Conservation (phyloP, 92 coral and sea anemone species). For the Isaurus tuberculatus region DNA sequence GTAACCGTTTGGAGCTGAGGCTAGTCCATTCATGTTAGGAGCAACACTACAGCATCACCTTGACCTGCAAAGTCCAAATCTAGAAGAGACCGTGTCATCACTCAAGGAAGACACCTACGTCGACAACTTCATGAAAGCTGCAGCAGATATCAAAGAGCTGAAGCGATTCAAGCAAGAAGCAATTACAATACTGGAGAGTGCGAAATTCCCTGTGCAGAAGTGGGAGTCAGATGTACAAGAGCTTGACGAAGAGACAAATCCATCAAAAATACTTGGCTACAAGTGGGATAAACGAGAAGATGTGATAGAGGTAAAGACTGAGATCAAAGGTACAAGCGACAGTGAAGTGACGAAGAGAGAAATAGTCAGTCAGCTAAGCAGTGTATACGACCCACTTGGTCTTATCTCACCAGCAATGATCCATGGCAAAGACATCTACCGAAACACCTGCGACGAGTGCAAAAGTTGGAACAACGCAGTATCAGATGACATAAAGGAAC, state of each 20-base stretch:
- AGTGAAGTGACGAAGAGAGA: conserved; percentile 1
- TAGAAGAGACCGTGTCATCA: conserved; percentile 40
- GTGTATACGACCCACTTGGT: conserved; percentile 45
- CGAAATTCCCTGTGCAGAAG: conserved; percentile 31
- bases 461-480: conserved; percentile 33
- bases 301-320: not conserved
- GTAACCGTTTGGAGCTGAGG: conserved; percentile 68
- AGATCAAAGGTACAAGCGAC: not conserved
- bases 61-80: not conserved
- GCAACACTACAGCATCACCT: conserved; percentile 1
- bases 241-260: conserved; percentile 20
- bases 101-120: conserved; percentile 53
- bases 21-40: conserved; percentile 27
- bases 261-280: conserved; percentile 23
- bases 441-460: conserved; percentile 18
- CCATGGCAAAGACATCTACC: conserved; percentile 4
- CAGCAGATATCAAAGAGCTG: conserved; percentile 32
- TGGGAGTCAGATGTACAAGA: conserved; percentile 38
- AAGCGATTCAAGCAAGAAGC: conserved; percentile 54
- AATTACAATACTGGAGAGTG: conserved; percentile 27
- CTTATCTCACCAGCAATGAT: conserved; percentile 22
- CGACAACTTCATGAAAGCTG: conserved; percentile 59
- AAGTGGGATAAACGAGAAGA: conserved; percentile 46
- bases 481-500: not conserved
- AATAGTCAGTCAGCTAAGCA: conserved; percentile 28